Base-by-base conservation (phyloP, 2,797 vertebrate genomes). In the Rhinichthys osculus region DNA sequence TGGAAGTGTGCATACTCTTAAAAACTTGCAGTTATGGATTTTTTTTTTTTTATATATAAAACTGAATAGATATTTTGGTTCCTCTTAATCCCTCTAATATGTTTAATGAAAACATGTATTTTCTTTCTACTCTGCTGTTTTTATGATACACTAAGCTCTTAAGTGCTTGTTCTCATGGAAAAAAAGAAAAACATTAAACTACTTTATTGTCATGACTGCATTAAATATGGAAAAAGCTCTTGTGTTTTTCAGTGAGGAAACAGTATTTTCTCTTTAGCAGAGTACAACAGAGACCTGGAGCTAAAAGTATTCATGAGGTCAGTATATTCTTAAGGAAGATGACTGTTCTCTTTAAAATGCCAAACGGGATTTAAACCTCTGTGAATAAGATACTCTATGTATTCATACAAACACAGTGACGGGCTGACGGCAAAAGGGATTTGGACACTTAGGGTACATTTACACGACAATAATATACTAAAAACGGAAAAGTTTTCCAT, bases 1-100 rank as follows among this genome's bases (percentile, higher is more conserved):
- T 78, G 71, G 59, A 84, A 72, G 47, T 33, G 59, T 21, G 52
- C 82, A 66, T 64, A 67, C 27, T 64, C 73, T 77, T 78, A 66
- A n/a, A 69, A 59, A 69, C 74, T 70, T 50, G 59, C 59, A 57
- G 66, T 78, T 83, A 86, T 73, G 57, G 40, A 6, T 38, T 38
- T 38, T 38, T 38, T 5, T 38, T 38, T 38, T 6, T 5, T 1
- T 30, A 82, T 11, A 82, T 11, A 11, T 11, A 82, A 84, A 79
- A 87, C 27, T 38, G 2, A 84, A 82, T 70, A 78, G 42, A 47
- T 77, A 85, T 82, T 87, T 79, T 67, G 69, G 33, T 80, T 70
- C 35, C 21, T 85, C 64, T 78, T 62, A 86, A 81, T 81, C 77
- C 13, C 1, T 86, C 70, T 85, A 87, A 88, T 85, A 76, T 59